Evolutionary conservation across 1,140 invertebrate species (phyloP).

Genomic region (Zaprionus capensis): DNA sequence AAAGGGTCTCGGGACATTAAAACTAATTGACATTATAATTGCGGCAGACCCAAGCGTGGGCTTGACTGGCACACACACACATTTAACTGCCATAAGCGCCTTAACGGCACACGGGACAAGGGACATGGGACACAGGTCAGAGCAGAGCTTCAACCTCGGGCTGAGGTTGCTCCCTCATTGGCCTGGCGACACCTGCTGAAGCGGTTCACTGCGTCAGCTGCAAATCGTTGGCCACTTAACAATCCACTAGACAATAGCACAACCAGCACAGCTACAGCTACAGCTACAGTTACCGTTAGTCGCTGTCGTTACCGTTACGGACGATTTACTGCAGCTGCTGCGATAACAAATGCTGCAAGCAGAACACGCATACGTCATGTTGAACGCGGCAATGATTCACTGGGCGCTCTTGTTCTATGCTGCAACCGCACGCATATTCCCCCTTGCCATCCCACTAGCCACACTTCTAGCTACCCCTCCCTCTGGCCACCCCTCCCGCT

Average conservation of each 20-base stretch:
- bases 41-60: slow-evolving; percentile 16
- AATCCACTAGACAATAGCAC: slow-evolving; percentile 36
- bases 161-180: background rate
- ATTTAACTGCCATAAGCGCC: slow-evolving; percentile 64
- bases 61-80: background rate
- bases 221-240: slow-evolving; percentile 71
- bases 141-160: background rate
- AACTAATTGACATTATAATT: slow-evolving; percentile 77
- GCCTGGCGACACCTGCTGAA: slow-evolving; percentile 45
- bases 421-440: slow-evolving; percentile 14
- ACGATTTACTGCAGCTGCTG: slow-evolving; percentile 58
- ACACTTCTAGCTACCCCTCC: background rate
- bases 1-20: slow-evolving; percentile 70
- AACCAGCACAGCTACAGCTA: slow-evolving; percentile 4
- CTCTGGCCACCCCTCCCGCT: background rate
- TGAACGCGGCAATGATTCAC: slow-evolving; percentile 51
- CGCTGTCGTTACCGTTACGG: slow-evolving; percentile 4
- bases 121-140: background rate
- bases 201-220: slow-evolving; percentile 19
- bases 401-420: slow-evolving; percentile 1
- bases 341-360: slow-evolving; percentile 54
- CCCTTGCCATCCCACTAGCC: background rate
- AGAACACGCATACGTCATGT: slow-evolving; percentile 72
- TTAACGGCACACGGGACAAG: slow-evolving; percentile 37
- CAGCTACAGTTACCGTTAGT: slow-evolving; percentile 24